Evolutionary conservation across 2,888 invertebrate species (phyloP).

Genomic region (Cyaniris semiargus): DNA sequence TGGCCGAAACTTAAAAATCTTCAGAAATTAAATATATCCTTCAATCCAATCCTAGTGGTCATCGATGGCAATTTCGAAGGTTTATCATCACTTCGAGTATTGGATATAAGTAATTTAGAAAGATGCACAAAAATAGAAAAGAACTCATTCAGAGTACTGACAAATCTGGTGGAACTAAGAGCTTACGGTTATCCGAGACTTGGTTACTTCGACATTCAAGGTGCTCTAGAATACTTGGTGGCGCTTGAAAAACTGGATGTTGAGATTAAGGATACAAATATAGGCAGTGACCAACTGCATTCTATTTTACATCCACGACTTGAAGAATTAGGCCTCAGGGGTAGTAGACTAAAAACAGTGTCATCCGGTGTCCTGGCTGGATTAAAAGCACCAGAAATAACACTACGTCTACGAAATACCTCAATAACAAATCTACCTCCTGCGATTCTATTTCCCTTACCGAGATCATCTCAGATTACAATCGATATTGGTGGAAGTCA

Average conservation of each 20-base stretch:
- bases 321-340: constrained; percentile 86
- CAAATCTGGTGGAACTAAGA: constrained; percentile 84
- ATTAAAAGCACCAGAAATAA: constrained; percentile 85
- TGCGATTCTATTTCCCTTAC: constrained; percentile 91
- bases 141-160: constrained; percentile 86
- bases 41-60: constrained; percentile 90
- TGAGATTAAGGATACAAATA: constrained; percentile 91
- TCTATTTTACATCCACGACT: constrained; percentile 89
- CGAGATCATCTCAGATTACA: constrained; percentile 89
- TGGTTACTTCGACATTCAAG: constrained; percentile 92
- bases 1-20: constrained; percentile 87
- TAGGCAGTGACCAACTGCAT: constrained; percentile 90
- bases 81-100: constrained; percentile 82
- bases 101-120: constrained; percentile 84
- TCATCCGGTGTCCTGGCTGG: constrained; percentile 92
- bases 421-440: constrained; percentile 89
- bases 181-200: constrained; percentile 89
- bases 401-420: constrained; percentile 89
- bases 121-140: constrained; percentile 90
- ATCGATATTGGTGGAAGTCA: constrained; percentile 90
- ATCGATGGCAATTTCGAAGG: constrained; percentile 88
- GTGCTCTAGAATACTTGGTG: constrained; percentile 87
- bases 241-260: constrained; percentile 89
- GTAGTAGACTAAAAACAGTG: constrained; percentile 86
- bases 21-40: constrained; percentile 88